Base-by-base conservation (phyloP, 2,113 vertebrate species). In the Balaeniceps rex region DNA sequence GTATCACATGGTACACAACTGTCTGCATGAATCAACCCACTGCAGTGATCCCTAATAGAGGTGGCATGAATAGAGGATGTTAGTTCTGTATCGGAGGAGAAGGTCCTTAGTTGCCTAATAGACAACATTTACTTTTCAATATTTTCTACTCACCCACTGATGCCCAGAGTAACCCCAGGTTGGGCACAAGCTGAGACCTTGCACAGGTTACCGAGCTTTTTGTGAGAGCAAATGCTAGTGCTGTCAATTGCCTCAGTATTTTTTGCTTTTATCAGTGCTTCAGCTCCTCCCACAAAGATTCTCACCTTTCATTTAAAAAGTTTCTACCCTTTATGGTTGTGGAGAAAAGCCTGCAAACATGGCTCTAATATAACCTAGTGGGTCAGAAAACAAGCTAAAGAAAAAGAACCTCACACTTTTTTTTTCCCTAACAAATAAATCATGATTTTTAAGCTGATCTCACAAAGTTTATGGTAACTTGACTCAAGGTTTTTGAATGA, bases 1-100 rank as follows among this genome's bases (percentile, higher is more conserved):
- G 34, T 44, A 42, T 15, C 14, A 13, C 44, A 33, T 4, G 24
- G 33, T 47, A 66, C 18, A 10, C 0, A 0, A 19, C 1, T 42
- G 23, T 7, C 70, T 55, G 49, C 46, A 49, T 25, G 22, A 63
- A 69, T 14, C 14, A 71, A 60, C 7, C 10, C 46, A 24, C 21
- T 40, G 65, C 38, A 77, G 47, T 29, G 77, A 38, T 23, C 26
- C 49, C 26, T 33, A 42, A 42, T 2, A 75, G 33, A 65, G 22
- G 29, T 51, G 19, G 16, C 29, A 42, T 19, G 29, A 64, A 51
- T 6, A 63, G 19, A 6, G 33, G n/a, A 40, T 71, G 16, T 23
- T 22, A 33, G 57, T 6, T 60, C 28, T n/a, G 21, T 28, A 33
- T 54, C 60, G 88, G 68, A 88, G 33, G 11, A 15, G 8, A 77